Base-by-base conservation (phyloP, 2,113 vertebrate genomes). In the Oryzias celebensis region DNA sequence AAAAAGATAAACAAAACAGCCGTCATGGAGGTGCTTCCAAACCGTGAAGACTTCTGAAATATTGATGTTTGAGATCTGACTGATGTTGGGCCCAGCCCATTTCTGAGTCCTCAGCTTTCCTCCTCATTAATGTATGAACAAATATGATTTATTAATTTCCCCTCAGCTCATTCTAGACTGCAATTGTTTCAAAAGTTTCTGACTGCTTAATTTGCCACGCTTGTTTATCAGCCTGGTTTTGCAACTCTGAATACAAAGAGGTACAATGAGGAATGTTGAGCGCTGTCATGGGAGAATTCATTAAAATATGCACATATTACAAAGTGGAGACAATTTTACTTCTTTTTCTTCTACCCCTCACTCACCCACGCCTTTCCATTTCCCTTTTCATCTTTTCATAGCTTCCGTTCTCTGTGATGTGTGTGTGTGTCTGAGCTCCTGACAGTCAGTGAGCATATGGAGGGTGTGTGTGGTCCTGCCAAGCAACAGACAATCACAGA, bases 81-180 rank as follows among this genome's bases (percentile, higher is more conserved):
- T 68, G 68, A 69, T n/a, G 47, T 71, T 66, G 49, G 41, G 72
- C 77, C 77, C 65, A 78, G 66, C 78, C 62, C 78, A 68, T 50
- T 59, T 70, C 80, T 6, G 60, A 73, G 65, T 83, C 73, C 73
- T 87, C 67, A 77, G 56, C 68, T 75, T 74, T 56, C 62, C 71
- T 81, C 55, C 71, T 91, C 71, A 90, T 79, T 90, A 80, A 91
- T 87, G 64, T 75, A 89, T 89, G 81, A 89, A 86, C 73, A 87
- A 87, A 89, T 83, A 85, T 89, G 68, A 89, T 89, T 89, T 86
- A 90, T 89, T 89, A 77, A 89, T 87, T 48, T 50, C 16, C 51
- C 62, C 24, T 14, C 31, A 53, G 43, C 65, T 82, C 83, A 76
- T 73, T 64, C 66, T 57, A 63, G 61, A 77, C 71, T 75, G 60